A percentile compares a stretch with the other conserved stretches of the same genome.
Evolutionary conservation across 2,113 vertebrate genomes (phyloP).

Genomic region (pig (Sus scrofa)): DNA sequence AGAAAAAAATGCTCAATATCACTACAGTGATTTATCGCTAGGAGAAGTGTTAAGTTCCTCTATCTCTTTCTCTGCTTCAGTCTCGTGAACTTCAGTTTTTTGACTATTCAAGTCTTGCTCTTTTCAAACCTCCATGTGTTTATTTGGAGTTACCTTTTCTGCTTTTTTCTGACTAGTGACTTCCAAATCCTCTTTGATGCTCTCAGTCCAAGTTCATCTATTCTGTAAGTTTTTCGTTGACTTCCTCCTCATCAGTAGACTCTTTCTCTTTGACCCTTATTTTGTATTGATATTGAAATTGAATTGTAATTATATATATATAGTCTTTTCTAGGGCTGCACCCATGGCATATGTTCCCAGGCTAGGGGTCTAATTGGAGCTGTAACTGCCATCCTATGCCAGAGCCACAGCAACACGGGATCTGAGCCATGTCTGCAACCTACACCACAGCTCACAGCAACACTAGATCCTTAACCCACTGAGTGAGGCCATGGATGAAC

Average conservation of each 20-base stretch:
- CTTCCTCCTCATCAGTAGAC: not conserved
- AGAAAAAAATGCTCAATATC: not conserved
- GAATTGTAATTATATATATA: constrained; percentile 66
- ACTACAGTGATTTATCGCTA: not conserved
- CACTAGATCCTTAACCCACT: too few species aligned
- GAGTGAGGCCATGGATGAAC: too few species aligned
- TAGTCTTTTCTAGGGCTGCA: too few species aligned
- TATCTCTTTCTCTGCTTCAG: not conserved
- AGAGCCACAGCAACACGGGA: too few species aligned
- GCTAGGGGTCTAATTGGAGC: too few species aligned
- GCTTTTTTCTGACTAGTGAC: not conserved
- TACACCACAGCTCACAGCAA: too few species aligned
- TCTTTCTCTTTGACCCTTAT: constrained; percentile 31
- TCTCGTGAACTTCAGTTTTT: not conserved
- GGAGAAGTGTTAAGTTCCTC: not conserved
- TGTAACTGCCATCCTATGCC: too few species aligned
- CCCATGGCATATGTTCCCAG: too few species aligned
- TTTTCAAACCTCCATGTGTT: not conserved
- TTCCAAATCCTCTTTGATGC: not conserved
- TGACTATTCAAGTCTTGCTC: not conserved
- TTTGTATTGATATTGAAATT: constrained; percentile 18
- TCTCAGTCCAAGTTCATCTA: not conserved
- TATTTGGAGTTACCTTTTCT: not conserved
- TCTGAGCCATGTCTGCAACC: too few species aligned
- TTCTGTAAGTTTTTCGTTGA: constrained; percentile 12